Percentiles rank a stretch among this genome's conserved stretches.
These are phyloP conservation scores for Acrossocheilus wenchowensis DNA, from an alignment of 2,797 vertebrate species.

Conservation along the genomic window DNA sequence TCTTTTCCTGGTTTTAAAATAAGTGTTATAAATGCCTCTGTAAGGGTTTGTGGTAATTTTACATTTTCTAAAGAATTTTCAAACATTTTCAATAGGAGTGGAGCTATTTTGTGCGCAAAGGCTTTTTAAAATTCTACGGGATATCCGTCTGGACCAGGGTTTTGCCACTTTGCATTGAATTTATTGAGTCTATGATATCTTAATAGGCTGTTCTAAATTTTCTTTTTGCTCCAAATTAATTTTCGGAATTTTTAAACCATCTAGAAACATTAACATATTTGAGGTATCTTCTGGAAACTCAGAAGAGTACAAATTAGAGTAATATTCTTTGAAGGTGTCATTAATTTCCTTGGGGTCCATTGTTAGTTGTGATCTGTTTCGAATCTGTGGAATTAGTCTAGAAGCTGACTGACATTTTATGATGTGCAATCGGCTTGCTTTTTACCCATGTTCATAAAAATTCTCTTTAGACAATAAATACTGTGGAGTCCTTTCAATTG, in stretches of 20 bases:
- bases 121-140: neutral
- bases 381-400: neutral
- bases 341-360: conserved; percentile 15
- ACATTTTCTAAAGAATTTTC: neutral
- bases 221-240: neutral
- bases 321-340: neutral
- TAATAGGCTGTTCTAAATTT: neutral
- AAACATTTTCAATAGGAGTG: neutral
- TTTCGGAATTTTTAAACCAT: neutral
- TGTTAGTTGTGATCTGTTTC: neutral
- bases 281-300: too few species aligned
- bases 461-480: neutral
- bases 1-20: neutral
- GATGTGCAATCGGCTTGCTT: conserved; percentile 3
- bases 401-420: conserved; percentile 23
- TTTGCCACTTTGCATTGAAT: neutral
- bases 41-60: neutral
- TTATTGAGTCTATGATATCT: neutral
- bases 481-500: neutral
- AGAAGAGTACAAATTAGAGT: neutral
- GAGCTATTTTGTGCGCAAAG: neutral
- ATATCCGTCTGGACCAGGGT: neutral
- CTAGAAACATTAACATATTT: neutral
- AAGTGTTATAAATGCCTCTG: neutral
- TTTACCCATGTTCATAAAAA: conserved; percentile 40